Percentiles rank a stretch among this genome's conserved stretches.
phyloP scores from a whole-genome alignment of 1,140 invertebrate genomes.

The Plodia interpunctella region DNA sequence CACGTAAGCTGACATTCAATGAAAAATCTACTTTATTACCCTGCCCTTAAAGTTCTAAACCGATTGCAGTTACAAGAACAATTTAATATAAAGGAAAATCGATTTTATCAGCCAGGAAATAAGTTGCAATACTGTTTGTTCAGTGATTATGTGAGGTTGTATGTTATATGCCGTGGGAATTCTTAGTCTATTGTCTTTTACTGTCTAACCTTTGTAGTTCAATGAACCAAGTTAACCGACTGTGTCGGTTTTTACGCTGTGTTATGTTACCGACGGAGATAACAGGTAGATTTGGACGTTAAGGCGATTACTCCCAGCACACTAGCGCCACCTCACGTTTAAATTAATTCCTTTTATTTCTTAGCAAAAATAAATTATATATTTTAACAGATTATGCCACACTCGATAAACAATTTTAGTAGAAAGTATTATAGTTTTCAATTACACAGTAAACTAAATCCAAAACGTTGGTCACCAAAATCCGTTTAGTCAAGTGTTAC shows the following conservation, averaged over 20 bases:
- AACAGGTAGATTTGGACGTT: too few species aligned
- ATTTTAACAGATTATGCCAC: too few species aligned
- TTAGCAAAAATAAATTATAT: too few species aligned
- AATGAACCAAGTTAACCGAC: slow-evolving; percentile 21
- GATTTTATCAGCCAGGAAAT: background rate
- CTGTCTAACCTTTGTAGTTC: slow-evolving; percentile 35
- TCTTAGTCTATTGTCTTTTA: slow-evolving; percentile 27
- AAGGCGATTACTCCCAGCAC: too few species aligned
- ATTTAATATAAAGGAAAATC: background rate
- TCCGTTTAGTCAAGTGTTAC: too few species aligned
- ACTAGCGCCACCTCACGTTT: too few species aligned
- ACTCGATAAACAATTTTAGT: too few species aligned
- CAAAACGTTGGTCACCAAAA: too few species aligned
- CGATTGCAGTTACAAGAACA: background rate
- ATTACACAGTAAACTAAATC: too few species aligned
- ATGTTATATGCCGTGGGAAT: slow-evolving; percentile 28
- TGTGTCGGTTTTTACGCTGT: slow-evolving; percentile 6
- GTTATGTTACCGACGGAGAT: background rate
- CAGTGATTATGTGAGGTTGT: slow-evolving; percentile 2
- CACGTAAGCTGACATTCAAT: background rate
- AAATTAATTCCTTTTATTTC: too few species aligned
- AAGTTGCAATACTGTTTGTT: background rate
- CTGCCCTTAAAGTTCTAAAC: background rate
- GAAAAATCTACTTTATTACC: background rate
- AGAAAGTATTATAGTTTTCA: too few species aligned